Base-by-base conservation (phyloP, 2,888 invertebrate species). In the Drosophila merina region DNA sequence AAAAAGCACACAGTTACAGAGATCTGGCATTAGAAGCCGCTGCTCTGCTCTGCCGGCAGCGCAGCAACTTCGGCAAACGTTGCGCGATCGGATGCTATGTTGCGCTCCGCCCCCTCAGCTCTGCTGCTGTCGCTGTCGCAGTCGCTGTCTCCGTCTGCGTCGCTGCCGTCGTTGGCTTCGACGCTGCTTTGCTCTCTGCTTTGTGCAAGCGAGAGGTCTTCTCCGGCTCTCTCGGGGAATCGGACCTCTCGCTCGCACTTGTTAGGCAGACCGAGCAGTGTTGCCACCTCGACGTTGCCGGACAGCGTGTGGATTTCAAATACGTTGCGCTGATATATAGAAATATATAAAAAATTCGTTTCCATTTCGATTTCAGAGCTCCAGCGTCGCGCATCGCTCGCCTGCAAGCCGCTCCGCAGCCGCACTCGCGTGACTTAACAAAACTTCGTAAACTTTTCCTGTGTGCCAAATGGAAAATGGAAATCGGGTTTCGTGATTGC, bases 281-380 rank as follows among this genome's bases (percentile, higher is more conserved):
- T 36, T 36, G 36, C 36, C 36, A 36, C 36, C 36, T 12, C 5
- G 6, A 5, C 36, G 36, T 36, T 36, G 36, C 36, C 36, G n/a
- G 36, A 36, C n/a, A 6, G n/a, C 36, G n/a, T 6, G 12, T 12
- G n/a, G n/a, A 36, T 36, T 36, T 36, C 36, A 36, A 36, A 36
- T 36, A 36, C 36, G n/a, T 28, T 28, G 28, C 28, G n/a, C 36
- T n/a, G 36, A 36, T 36, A 36, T 36, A 36, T 36, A 36, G 36
- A 36, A 36, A 36, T n/a, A 36, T 36, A 36, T 36, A 36, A 36
- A 36, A 36, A 36, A 36, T n/a, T 36, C 6, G n/a, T 8, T 20
- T 82, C 82, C 77, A 79, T 71, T 82, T 88, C 67, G 73, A 66
- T 83, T 83, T 83, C 72, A 73, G 77, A 87, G 79, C 88, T 86